Conservation (phyloP, 2,113 vertebrate genomes). For the Astatoreochromis straeleni region DNA sequence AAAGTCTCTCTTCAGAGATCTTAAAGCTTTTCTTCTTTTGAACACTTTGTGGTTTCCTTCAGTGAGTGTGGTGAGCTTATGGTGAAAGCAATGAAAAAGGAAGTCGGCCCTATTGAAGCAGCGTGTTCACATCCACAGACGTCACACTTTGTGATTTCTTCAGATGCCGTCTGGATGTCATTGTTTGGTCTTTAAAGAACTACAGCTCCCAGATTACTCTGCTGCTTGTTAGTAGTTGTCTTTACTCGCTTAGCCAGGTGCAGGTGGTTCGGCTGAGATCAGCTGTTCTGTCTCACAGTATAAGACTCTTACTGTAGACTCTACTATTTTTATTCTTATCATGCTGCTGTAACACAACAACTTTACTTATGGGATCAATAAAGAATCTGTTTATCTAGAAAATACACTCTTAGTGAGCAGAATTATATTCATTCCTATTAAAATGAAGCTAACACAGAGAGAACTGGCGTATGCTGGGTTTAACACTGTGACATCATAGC, state of each 20-base stretch:
- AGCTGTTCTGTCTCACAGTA: neutral
- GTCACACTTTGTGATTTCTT: neutral
- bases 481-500: no score
- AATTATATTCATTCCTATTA: neutral
- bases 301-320: neutral
- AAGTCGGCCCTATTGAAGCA: neutral
- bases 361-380: neutral
- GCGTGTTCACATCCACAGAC: neutral
- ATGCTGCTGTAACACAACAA: neutral
- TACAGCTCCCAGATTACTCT: neutral
- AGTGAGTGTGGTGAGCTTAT: neutral
- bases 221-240: neutral
- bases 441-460: neutral
- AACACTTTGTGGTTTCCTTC: neutral
- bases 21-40: neutral
- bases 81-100: neutral
- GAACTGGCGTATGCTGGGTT: no score
- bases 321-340: neutral
- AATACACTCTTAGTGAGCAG: rapidly evolving
- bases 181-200: neutral
- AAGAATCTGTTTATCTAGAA: neutral
- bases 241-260: neutral
- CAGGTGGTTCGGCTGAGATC: neutral
- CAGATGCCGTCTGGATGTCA: rapidly evolving
- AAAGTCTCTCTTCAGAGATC: neutral